Percentiles rank a stretch among this genome's conserved stretches.
Conservation (phyloP, 2,797 vertebrate genomes). For the Poeciliopsis presidionis region DNA sequence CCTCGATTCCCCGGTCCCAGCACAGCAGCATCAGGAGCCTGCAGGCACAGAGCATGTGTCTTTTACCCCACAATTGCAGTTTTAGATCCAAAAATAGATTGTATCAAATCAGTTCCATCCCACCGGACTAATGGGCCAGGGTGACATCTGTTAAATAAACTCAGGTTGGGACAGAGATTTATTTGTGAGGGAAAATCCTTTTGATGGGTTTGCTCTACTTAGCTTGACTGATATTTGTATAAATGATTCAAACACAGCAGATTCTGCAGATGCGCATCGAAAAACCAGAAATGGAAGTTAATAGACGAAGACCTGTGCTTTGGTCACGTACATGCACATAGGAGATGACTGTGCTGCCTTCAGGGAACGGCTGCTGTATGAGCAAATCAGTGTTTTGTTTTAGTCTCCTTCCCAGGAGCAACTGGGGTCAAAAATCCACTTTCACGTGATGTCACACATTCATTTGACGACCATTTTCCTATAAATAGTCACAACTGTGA, state of each 20-base stretch:
- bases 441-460: not conserved
- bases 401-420: slow-evolving; percentile 11
- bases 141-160: slow-evolving; percentile 49
- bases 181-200: slow-evolving; percentile 16
- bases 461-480: not conserved
- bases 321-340: not conserved
- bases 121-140: slow-evolving; percentile 66
- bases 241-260: not conserved
- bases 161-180: slow-evolving; percentile 26
- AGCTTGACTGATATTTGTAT: slow-evolving; percentile 21
- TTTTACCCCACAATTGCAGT: slow-evolving; percentile 40
- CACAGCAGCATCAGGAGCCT: slow-evolving; percentile 24
- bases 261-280: slow-evolving; percentile 6
- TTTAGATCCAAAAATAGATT: slow-evolving; percentile 11
- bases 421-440: slow-evolving; percentile 3
- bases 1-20: slow-evolving; percentile 15
- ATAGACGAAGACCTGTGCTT: slow-evolving; percentile 8
- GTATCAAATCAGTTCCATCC: slow-evolving; percentile 63
- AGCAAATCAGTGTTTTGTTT: slow-evolving; percentile 52
- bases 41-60: slow-evolving; percentile 16
- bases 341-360: slow-evolving; percentile 27
- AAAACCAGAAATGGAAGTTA: not conserved
- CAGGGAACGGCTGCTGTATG: slow-evolving; percentile 25
- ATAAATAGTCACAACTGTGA: not conserved
- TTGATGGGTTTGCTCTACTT: slow-evolving; percentile 24